phyloP scores from a whole-genome alignment of 23 tunicate genomes.

The Ascidia mentula region DNA sequence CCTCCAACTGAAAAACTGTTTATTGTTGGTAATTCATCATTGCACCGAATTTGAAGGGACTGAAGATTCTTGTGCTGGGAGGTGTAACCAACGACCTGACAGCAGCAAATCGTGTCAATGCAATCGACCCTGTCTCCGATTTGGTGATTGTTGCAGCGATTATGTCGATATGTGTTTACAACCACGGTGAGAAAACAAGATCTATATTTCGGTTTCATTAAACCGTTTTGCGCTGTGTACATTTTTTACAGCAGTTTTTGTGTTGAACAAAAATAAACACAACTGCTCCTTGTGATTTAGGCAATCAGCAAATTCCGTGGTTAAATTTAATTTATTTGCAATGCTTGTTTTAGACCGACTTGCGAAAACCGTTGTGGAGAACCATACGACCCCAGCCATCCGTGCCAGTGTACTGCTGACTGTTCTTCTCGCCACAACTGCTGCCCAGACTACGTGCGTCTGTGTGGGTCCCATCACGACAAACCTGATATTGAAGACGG shows the following conservation, averaged over 20 bases:
- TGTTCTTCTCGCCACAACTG: conserved; percentile 43
- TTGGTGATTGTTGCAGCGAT: conserved; percentile 71
- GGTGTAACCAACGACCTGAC: conserved; percentile 37
- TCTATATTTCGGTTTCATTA: too few relatives aligned
- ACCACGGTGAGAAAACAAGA: too few relatives aligned
- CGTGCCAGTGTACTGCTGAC: conserved; percentile 55
- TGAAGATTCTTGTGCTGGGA: conserved; percentile 46
- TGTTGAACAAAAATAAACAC: too few relatives aligned
- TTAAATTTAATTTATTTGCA: not conserved
- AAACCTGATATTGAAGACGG: too few relatives aligned
- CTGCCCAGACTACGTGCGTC: conserved; percentile 37
- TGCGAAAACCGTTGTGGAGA: conserved; percentile 52
- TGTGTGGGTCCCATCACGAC: conserved; percentile 13
- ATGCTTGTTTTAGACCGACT: conserved; percentile 22
- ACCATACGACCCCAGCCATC: conserved; percentile 13
- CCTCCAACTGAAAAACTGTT: too few relatives aligned
- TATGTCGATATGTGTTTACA: too few relatives aligned
- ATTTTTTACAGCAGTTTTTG: too few relatives aligned
- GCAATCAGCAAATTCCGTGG: too few relatives aligned
- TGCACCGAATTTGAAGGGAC: too few relatives aligned
- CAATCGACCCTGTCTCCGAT: conserved; percentile 32
- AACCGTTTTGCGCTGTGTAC: too few relatives aligned
- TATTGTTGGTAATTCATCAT: too few relatives aligned
- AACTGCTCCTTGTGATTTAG: too few relatives aligned
- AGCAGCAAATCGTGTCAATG: conserved; percentile 59